Evolutionary conservation across 2,113 vertebrate species (phyloP).

Genomic region (Alces alces): DNA sequence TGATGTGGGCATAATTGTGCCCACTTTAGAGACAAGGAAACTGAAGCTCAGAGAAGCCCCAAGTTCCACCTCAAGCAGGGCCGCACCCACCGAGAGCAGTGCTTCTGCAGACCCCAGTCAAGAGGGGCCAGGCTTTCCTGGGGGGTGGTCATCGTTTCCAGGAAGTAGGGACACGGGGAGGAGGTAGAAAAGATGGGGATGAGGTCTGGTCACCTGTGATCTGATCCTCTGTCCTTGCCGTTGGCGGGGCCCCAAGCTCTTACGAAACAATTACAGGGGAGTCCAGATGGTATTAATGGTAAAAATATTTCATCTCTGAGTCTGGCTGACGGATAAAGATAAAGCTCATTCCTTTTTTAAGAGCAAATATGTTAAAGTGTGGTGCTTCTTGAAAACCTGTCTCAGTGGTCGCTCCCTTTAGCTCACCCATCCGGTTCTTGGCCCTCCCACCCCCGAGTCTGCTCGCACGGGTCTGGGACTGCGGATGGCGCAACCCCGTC

Average conservation of each 20-base stretch:
- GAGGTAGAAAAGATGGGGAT: fast-evolving
- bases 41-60: background rate
- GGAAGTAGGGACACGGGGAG: fast-evolving
- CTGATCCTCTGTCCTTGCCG: background rate
- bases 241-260: background rate
- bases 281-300: background rate
- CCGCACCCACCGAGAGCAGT: fast-evolving
- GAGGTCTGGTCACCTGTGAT: background rate
- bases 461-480: background rate
- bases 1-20: fast-evolving
- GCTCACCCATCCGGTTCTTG: background rate
- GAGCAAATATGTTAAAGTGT: background rate
- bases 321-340: background rate
- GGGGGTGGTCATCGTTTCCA: background rate
- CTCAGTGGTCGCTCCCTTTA: background rate
- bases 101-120: fast-evolving
- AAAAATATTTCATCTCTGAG: conserved; percentile 19
- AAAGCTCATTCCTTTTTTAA: conserved; percentile 18
- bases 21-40: background rate
- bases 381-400: background rate
- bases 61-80: fast-evolving
- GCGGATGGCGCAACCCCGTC: background rate
- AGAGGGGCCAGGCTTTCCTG: fast-evolving
- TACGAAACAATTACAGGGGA: background rate
- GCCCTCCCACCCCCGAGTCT: background rate